Evolutionary conservation across 2,113 vertebrate species (phyloP).

Genomic region (Chloropsis cyanopogon): DNA sequence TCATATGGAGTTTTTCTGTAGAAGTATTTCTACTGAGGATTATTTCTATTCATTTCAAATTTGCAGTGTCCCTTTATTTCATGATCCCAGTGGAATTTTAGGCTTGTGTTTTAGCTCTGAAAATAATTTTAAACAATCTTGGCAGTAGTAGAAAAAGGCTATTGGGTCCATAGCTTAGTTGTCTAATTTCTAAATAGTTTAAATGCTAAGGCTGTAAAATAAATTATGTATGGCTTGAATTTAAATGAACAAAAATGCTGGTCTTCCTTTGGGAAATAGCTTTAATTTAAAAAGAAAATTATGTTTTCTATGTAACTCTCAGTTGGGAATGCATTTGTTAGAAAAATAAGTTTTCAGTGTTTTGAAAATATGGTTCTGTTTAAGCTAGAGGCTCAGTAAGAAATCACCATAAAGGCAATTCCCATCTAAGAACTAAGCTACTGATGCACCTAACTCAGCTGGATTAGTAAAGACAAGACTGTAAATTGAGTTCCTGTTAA

Average conservation of each 20-base stretch:
- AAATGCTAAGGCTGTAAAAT: slow-evolving; percentile 58
- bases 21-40: slow-evolving; percentile 19
- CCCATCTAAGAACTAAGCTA: neutral
- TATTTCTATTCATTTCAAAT: slow-evolving; percentile 37
- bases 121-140: slow-evolving; percentile 52
- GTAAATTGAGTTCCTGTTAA: neutral
- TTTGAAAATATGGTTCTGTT: neutral
- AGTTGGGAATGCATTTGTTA: neutral
- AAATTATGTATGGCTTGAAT: slow-evolving; percentile 47
- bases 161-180: slow-evolving; percentile 26
- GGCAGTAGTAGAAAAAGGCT: neutral
- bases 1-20: neutral
- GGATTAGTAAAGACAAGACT: neutral
- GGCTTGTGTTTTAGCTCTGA: slow-evolving; percentile 54
- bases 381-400: neutral
- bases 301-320: slow-evolving; percentile 7
- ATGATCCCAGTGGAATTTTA: slow-evolving; percentile 38
- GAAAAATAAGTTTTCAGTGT: neutral
- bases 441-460: neutral
- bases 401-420: neutral
- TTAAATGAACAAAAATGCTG: slow-evolving; percentile 47
- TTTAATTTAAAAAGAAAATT: slow-evolving; percentile 65
- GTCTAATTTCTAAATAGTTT: slow-evolving; percentile 62
- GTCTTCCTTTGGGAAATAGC: slow-evolving; percentile 50
- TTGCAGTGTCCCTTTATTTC: slow-evolving; percentile 26